Evolutionary conservation across 2,113 vertebrate species (phyloP).

Genomic region (Rhabdomys dilectus): DNA sequence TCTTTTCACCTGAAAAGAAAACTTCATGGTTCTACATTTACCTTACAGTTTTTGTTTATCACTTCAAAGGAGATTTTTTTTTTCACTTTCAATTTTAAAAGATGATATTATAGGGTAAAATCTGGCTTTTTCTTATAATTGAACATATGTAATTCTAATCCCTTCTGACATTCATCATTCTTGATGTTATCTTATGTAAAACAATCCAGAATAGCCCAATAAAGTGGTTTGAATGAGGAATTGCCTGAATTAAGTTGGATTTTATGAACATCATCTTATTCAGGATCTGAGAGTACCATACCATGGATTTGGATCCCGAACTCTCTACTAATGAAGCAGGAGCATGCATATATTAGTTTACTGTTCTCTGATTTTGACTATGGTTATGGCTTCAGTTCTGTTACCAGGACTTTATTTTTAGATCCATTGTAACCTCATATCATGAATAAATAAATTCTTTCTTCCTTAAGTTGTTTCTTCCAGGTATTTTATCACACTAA

Average conservation of each 20-base stretch:
- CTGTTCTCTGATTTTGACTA: neutral
- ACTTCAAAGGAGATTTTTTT: too few species aligned
- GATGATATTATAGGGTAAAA: neutral
- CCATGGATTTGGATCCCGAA: neutral
- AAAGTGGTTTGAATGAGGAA: neutral
- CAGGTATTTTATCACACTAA: neutral
- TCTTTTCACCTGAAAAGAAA: neutral
- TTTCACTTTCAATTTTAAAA: neutral
- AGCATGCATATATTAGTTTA: neutral
- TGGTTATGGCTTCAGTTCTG: too few species aligned
- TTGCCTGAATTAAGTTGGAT: neutral
- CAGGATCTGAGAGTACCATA: neutral
- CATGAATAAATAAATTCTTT: neutral
- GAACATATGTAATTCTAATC: neutral
- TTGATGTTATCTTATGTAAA: neutral
- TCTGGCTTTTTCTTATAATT: neutral
- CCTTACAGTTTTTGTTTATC: neutral
- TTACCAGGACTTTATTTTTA: neutral
- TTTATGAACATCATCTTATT: neutral
- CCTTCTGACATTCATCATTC: neutral
- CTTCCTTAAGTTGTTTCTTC: neutral
- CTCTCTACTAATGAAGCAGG: neutral
- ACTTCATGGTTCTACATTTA: neutral
- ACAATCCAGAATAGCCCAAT: neutral
- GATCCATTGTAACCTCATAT: neutral